phyloP scores from a whole-genome alignment of 2,113 vertebrate genomes.

The Mormyrus iriodes region DNA sequence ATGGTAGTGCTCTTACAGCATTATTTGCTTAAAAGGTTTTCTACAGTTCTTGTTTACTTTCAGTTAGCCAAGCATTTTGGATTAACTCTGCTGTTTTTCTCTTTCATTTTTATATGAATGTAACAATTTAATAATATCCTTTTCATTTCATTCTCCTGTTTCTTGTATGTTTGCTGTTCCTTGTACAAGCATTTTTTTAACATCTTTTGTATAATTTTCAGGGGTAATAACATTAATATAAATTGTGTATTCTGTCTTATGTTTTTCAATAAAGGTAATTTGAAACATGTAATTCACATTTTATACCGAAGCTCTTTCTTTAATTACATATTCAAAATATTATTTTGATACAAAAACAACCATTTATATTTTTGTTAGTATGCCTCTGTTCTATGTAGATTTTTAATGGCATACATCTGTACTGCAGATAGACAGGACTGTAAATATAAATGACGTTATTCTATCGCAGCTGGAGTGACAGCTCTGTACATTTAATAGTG shows the following conservation, averaged over 20 bases:
- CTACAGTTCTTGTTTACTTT: neutral
- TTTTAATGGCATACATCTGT: neutral
- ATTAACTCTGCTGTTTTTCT: neutral
- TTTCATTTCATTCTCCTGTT: neutral
- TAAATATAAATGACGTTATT: neutral
- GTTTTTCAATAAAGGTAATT: neutral
- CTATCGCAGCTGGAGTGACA: neutral
- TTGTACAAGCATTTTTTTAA: neutral
- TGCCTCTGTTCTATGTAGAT: neutral
- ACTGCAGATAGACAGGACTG: neutral
- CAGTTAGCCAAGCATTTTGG: neutral
- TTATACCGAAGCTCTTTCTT: neutral
- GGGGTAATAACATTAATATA: neutral
- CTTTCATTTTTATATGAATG: neutral
- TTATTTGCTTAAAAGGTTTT: neutral
- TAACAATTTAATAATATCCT: neutral
- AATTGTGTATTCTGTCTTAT: neutral
- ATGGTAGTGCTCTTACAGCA: neutral
- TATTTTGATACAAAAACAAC: neutral
- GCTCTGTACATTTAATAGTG: neutral
- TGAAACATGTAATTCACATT: neutral
- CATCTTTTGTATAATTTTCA: neutral
- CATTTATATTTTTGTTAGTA: neutral
- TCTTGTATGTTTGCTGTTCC: neutral
- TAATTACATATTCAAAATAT: neutral